phyloP scores from a whole-genome alignment of 2,113 vertebrate genomes.

The Cyanoramphus novaezelandiae region DNA sequence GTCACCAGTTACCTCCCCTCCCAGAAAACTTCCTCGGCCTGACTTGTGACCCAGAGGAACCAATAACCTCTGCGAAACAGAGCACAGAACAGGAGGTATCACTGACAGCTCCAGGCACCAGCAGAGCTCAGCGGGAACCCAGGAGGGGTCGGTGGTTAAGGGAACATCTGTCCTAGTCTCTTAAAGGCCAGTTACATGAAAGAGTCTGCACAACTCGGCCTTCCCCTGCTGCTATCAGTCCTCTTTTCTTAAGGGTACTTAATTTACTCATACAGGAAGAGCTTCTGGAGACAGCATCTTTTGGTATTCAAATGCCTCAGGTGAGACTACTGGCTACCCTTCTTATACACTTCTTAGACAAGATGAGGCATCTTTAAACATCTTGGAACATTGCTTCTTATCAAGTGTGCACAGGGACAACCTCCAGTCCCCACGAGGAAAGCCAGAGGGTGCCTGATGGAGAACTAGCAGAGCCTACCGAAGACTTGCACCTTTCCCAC shows the following conservation, averaged over 20 bases:
- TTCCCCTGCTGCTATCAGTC: not conserved
- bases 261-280: not conserved
- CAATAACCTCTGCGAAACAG: not conserved
- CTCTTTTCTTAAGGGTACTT: not conserved
- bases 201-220: not conserved
- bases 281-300: not conserved
- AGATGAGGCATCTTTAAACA: not conserved
- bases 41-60: not conserved
- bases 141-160: not conserved
- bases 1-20: not conserved
- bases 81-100: not conserved
- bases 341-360: not conserved
- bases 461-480: not conserved
- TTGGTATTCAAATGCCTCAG: not conserved
- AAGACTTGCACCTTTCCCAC: not conserved
- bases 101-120: not conserved
- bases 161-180: not conserved
- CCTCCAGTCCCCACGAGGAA: not conserved
- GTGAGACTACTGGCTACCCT: not conserved
- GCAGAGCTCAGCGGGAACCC: not conserved
- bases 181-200: not conserved
- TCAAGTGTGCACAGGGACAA: not conserved
- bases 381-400: not conserved
- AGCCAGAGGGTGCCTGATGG: not conserved
- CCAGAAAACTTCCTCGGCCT: not conserved